Percentiles rank a stretch among this genome's conserved stretches.
These are phyloP conservation scores for Tachuris rubrigastra DNA, from an alignment of 2,113 vertebrate species.

Conservation along the genomic window DNA sequence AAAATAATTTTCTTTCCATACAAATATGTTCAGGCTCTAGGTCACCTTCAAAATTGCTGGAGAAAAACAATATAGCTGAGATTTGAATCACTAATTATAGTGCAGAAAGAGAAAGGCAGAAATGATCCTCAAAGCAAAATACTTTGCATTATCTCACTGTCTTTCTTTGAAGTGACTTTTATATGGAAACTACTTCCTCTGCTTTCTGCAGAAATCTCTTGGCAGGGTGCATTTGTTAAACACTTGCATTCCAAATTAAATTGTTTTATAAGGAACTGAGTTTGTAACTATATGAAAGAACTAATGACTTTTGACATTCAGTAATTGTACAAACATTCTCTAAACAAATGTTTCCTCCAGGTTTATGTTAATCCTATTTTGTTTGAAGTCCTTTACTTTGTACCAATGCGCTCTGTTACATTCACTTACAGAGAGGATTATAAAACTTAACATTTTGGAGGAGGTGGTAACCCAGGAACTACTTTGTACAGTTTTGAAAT, in stretches of 20 bases:
- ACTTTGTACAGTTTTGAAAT: neutral
- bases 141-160: neutral
- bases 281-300: neutral
- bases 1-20: too few relatives aligned
- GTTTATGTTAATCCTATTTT: neutral
- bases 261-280: neutral
- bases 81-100: neutral
- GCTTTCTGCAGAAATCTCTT: neutral
- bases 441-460: neutral
- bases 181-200: neutral
- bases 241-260: neutral
- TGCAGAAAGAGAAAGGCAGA: neutral
- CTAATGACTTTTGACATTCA: neutral
- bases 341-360: neutral
- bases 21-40: neutral
- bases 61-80: neutral
- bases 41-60: neutral
- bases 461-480: neutral
- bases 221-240: neutral
- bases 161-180: neutral
- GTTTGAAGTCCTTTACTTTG: slow-evolving; percentile 7
- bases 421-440: neutral
- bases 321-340: neutral
- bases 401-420: neutral
- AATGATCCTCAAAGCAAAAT: neutral